Evolutionary conservation across 2,888 invertebrate species (phyloP).

Genomic region (Sericinus montela): DNA sequence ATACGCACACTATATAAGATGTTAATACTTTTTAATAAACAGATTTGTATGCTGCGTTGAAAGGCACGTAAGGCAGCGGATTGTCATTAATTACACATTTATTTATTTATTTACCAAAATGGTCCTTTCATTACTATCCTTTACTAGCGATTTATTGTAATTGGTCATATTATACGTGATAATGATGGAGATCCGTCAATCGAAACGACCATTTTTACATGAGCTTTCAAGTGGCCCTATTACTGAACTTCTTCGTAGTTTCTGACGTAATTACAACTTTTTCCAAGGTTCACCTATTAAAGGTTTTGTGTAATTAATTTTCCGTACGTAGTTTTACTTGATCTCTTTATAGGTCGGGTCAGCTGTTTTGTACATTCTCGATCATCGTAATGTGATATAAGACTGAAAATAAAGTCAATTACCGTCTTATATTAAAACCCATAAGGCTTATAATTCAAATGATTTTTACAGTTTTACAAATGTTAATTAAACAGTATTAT

Average conservation of each 20-base stretch:
- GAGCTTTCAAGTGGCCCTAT: conserved; percentile 29
- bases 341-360: conserved; percentile 11
- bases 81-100: conserved; percentile 66
- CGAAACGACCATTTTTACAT: conserved; percentile 30
- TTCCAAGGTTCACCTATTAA: background rate
- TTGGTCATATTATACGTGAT: conserved; percentile 62
- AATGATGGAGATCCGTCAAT: conserved; percentile 40
- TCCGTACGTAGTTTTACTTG: background rate
- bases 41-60: conserved; percentile 66
- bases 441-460: background rate
- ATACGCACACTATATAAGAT: conserved; percentile 37
- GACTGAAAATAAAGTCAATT: background rate
- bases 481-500: background rate
- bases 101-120: conserved; percentile 69
- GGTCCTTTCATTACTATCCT: conserved; percentile 58
- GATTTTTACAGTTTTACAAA: background rate
- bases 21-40: conserved; percentile 65
- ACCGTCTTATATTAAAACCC: background rate
- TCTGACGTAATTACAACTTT: background rate
- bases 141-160: conserved; percentile 66
- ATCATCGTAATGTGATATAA: background rate
- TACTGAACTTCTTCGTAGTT: conserved; percentile 11
- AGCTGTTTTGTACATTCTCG: background rate
- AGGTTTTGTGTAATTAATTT: conserved; percentile 3
- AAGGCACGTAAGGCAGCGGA: conserved; percentile 33